Base-by-base conservation (phyloP, 2,888 invertebrate species). In the Norana najaformis region DNA sequence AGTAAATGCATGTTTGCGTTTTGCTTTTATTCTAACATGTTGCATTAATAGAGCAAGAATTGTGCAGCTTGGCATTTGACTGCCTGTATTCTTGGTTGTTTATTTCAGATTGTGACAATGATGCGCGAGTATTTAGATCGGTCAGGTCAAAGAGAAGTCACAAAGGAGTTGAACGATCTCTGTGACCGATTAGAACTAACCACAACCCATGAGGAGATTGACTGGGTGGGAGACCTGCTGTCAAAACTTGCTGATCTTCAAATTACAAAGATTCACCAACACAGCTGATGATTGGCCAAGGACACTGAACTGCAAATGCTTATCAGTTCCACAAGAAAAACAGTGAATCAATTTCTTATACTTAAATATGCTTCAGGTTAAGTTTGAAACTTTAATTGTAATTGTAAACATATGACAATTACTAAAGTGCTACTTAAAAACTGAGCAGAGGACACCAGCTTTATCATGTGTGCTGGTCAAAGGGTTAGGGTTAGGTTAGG, bases 81-180 rank as follows among this genome's bases (percentile, higher is more conserved):
- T 69, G 30, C 1, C 69, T 69, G 0, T 69, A n/a, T n/a, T 69
- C 69, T 69, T 69, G 30, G 69, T 69, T 69, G n/a, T 69, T 69
- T 69, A 30, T 69, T 69, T 69, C 37, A 85, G 85, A 85, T 85
- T 30, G 85, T 85, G 85, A 85, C 85, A 37, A 85, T 85, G 85
- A 85, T 85, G 85, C 85, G 85, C 23, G 85, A 85, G 14, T 85
- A 36, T 37, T 23, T 85, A 23, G 37, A 37, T 37, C 85, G 85
- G 23, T 85, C 85, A 23, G 37, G 85, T 85, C 36, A 85, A 85
- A 35, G 36, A 35, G n/a, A 85, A 36, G 18, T 85, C 5, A 35
- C 85, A 2, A 16, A 5, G 23, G 36, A 85, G 37, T 37, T 85
- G 16, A 85, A 85, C 14, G 85, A 85, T 36, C 35, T 85, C 85